A percentile compares a stretch with the other conserved stretches of the same genome.
These are phyloP conservation scores for Agrotis ipsilon DNA, from an alignment of 2,888 invertebrate genomes.

Conservation along the genomic window DNA sequence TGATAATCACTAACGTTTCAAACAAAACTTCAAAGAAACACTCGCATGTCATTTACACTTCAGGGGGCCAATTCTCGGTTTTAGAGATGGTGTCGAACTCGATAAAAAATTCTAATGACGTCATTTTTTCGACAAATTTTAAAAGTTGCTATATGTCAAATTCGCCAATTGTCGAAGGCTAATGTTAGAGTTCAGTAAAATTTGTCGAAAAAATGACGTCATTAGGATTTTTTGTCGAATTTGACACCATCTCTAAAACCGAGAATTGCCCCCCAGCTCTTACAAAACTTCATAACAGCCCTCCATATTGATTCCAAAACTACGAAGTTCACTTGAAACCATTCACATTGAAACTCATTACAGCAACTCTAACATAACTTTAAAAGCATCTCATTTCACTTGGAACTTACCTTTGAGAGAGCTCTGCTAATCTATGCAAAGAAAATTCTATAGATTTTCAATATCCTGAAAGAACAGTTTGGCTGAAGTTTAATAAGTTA, in stretches of 20 bases:
- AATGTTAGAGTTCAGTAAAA: too few relatives aligned
- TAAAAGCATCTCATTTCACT: slow-evolving; percentile 64
- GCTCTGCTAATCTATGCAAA: slow-evolving; percentile 70
- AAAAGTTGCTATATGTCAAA: too few relatives aligned
- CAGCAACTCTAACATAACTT: slow-evolving; percentile 60
- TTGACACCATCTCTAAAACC: too few relatives aligned
- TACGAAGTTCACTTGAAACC: slow-evolving; percentile 59
- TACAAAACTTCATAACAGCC: slow-evolving; percentile 23
- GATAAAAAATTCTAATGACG: too few relatives aligned
- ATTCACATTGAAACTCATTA: slow-evolving; percentile 68
- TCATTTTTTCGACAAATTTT: too few relatives aligned
- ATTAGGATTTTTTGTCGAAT: too few relatives aligned
- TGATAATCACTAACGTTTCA: too few relatives aligned
- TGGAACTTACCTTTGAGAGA: slow-evolving; percentile 59
- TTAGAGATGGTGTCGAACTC: too few relatives aligned
- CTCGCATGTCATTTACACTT: slow-evolving; percentile 12
- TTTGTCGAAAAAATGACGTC: too few relatives aligned
- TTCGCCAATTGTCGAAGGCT: too few relatives aligned
- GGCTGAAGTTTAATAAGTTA: slow-evolving; percentile 43
- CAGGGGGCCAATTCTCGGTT: too few relatives aligned
- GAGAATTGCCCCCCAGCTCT: too few relatives aligned
- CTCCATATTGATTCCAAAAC: slow-evolving; percentile 56
- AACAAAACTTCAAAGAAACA: neutral
- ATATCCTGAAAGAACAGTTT: slow-evolving; percentile 63
- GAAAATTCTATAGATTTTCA: slow-evolving; percentile 73